phyloP scores from a whole-genome alignment of 92 coral and sea anemone species.

The Palythoa heliodiscus region DNA sequence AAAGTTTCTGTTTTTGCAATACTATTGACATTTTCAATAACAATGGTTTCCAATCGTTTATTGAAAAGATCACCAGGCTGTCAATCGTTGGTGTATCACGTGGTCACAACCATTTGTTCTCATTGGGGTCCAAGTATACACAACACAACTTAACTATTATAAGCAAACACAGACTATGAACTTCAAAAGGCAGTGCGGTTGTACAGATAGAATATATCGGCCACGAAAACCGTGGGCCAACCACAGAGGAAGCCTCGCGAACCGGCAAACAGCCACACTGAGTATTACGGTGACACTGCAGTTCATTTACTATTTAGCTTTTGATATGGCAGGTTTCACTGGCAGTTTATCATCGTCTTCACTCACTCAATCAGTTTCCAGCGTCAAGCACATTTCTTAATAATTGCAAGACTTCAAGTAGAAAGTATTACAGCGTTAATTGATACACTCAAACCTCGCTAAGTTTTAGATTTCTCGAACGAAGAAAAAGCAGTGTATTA shows the following conservation, averaged over 20 bases:
- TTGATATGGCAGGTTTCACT: slow-evolving; percentile 3
- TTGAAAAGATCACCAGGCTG: slow-evolving; percentile 49
- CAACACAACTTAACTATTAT: slow-evolving; percentile 32
- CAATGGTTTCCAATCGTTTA: slow-evolving; percentile 45
- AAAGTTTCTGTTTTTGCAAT: slow-evolving; percentile 40
- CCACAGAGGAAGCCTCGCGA: not conserved
- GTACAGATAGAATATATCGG: slow-evolving; percentile 16
- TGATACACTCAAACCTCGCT: not conserved
- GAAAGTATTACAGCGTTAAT: not conserved
- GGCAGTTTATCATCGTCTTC: slow-evolving; percentile 1
- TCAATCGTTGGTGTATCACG: slow-evolving; percentile 30
- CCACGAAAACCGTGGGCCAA: slow-evolving; percentile 9
- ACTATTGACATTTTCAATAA: slow-evolving; percentile 44
- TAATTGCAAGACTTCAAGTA: not conserved
- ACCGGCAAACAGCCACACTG: slow-evolving; percentile 12
- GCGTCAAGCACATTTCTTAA: not conserved
- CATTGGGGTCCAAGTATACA: slow-evolving; percentile 43
- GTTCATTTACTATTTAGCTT: not conserved
- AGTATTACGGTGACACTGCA: not conserved
- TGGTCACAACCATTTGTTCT: slow-evolving; percentile 30
- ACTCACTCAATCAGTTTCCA: not conserved
- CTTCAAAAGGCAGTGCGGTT: slow-evolving; percentile 46
- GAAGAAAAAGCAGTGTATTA: not conserved
- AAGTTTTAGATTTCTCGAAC: not conserved
- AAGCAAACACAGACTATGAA: slow-evolving; percentile 35